phyloP scores from a whole-genome alignment of 2,888 invertebrate genomes.

The Minunthozetes semirufus region DNA sequence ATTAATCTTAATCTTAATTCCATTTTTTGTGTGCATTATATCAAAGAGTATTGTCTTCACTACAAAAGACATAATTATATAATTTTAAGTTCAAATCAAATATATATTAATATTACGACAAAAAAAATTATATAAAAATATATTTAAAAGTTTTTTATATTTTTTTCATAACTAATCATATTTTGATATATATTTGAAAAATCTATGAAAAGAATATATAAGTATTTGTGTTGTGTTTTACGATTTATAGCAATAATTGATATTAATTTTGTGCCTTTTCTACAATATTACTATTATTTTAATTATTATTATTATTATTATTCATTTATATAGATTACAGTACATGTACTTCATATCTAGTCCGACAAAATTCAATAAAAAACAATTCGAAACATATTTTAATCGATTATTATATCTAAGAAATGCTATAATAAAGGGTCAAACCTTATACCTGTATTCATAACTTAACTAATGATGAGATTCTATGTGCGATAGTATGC shows the following conservation, averaged over 20 bases:
- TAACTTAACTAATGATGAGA: no score
- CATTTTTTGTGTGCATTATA: neutral
- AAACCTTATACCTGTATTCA: no score
- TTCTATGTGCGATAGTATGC: no score
- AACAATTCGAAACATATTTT: neutral
- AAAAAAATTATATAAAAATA: neutral
- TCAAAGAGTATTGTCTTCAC: neutral
- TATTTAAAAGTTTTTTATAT: neutral
- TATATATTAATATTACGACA: neutral
- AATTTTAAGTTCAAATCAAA: neutral
- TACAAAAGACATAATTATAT: neutral
- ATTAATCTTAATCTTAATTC: neutral
- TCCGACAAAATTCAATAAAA: constrained; percentile 3
- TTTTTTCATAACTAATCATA: constrained; percentile 5
- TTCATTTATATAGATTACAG: neutral
- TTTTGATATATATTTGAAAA: constrained; percentile 17
- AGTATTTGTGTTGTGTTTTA: neutral
- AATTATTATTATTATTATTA: neutral
- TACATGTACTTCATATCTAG: neutral
- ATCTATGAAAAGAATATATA: neutral
- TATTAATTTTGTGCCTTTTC: constrained; percentile 11
- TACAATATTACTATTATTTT: neutral
- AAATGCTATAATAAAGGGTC: no score
- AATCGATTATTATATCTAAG: no score
- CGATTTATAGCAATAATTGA: constrained; percentile 11